phyloP scores from a whole-genome alignment of 2,888 invertebrate species.

The Pseudococcus longispinus region DNA sequence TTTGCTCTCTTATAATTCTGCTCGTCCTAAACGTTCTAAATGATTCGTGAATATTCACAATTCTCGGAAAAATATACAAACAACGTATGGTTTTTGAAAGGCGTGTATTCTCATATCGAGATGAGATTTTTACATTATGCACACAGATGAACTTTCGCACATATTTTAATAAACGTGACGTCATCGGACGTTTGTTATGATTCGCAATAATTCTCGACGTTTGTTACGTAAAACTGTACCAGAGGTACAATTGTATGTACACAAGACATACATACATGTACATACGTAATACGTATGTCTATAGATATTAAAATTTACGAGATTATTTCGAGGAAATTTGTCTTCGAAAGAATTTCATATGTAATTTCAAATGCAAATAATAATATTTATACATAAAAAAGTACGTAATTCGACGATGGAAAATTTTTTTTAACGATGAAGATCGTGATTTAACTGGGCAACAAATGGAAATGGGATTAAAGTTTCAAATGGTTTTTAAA shows the following conservation, averaged over 20 bases:
- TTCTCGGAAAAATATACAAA: neutral
- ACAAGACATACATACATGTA: neutral
- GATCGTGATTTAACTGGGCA: too few relatives aligned
- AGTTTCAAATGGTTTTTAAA: too few relatives aligned
- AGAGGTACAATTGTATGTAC: too few relatives aligned
- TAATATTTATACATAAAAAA: neutral
- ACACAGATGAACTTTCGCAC: constrained; percentile 9
- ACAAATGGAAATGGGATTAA: too few relatives aligned
- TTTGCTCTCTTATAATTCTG: neutral
- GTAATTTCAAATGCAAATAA: neutral
- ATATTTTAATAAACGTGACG: neutral
- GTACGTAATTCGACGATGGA: neutral
- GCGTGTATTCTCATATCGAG: neutral
- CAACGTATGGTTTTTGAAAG: neutral
- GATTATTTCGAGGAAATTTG: neutral
- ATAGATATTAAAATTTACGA: neutral
- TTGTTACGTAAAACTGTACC: neutral
- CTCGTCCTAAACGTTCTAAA: neutral
- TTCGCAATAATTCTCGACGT: neutral
- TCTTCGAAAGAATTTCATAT: neutral
- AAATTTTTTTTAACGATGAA: neutral
- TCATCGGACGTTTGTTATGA: neutral
- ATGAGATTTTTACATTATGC: neutral
- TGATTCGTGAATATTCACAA: neutral
- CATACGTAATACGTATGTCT: neutral